These are phyloP conservation scores for Ephialtes manifestator DNA, from an alignment of 2,888 invertebrate genomes.

Conservation along the genomic window DNA sequence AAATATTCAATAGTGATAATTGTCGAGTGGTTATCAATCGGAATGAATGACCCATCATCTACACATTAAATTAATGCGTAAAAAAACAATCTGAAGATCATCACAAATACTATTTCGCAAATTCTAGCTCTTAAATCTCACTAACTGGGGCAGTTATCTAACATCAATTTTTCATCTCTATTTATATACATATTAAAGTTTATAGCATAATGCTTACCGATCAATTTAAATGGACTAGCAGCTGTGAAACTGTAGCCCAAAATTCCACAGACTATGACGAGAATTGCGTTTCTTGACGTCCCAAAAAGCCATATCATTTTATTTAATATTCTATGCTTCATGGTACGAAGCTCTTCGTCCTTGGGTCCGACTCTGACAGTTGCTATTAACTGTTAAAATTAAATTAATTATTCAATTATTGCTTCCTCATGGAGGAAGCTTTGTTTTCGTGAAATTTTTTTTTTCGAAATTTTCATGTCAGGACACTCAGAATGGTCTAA, in stretches of 20 bases:
- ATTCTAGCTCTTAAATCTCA: background rate
- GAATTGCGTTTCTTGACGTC: constrained; percentile 94
- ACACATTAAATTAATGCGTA: background rate
- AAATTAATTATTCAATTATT: constrained; percentile 19
- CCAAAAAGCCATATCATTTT: constrained; percentile 92
- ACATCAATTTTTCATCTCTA: background rate
- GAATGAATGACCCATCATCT: background rate
- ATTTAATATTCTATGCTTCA: constrained; percentile 88
- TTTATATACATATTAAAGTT: background rate
- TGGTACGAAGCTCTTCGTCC: constrained; percentile 87
- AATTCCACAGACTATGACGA: constrained; percentile 92
- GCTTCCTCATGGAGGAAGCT: too few species aligned
- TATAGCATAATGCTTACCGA: constrained; percentile 87
- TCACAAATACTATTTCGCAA: background rate
- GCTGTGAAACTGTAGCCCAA: constrained; percentile 90
- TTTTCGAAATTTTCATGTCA: too few species aligned
- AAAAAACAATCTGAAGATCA: background rate
- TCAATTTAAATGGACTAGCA: constrained; percentile 89
- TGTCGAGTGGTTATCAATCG: background rate
- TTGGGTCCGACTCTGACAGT: constrained; percentile 89
- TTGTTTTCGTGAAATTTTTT: too few species aligned
- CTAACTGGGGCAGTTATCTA: background rate
- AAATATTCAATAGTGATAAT: background rate
- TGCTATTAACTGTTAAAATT: constrained; percentile 88
- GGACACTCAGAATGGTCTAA: too few species aligned